A percentile compares a stretch with the other conserved stretches of the same genome.
These are phyloP conservation scores for Pseudeuparius sepicola DNA, from an alignment of 2,888 invertebrate species.

Conservation along the genomic window DNA sequence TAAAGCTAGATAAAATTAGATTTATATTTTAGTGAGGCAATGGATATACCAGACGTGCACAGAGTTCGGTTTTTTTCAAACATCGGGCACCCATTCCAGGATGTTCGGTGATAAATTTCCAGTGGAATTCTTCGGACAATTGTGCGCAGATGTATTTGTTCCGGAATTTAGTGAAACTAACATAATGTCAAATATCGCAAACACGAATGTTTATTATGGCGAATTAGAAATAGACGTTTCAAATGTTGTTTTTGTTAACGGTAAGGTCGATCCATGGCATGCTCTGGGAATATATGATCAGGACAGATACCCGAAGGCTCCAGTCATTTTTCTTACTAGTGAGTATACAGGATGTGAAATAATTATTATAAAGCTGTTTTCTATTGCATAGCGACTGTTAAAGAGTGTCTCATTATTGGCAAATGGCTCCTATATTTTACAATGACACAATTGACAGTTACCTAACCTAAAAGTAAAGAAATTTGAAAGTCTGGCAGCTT, in stretches of 20 bases:
- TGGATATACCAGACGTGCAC: constrained; percentile 95
- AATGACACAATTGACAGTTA: too few relatives aligned
- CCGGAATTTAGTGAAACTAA: constrained; percentile 54
- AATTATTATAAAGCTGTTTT: too few relatives aligned
- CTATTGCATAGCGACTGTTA: too few relatives aligned
- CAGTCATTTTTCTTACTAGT: constrained; percentile 72
- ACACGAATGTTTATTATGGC: constrained; percentile 75
- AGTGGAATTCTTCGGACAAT: constrained; percentile 65
- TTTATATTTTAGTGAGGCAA: constrained; percentile 57
- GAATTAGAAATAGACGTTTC: constrained; percentile 57
- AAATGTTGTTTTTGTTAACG: constrained; percentile 77
- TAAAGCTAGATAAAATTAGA: too few relatives aligned
- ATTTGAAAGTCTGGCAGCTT: too few relatives aligned
- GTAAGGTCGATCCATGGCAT: constrained; percentile 84
- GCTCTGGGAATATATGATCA: too few relatives aligned
- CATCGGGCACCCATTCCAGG: constrained; percentile 56
- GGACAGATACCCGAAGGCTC: constrained; percentile 47
- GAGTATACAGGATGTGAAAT: too few relatives aligned
- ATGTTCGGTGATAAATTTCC: constrained; percentile 68
- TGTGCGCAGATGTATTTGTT: constrained; percentile 78
- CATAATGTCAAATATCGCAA: constrained; percentile 46
- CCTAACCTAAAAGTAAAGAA: too few relatives aligned
- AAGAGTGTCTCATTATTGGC: too few relatives aligned
- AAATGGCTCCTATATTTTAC: too few relatives aligned
- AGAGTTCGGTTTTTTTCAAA: constrained; percentile 93